phyloP scores from a whole-genome alignment of 2,113 vertebrate genomes.

The Salvelinus namaycush region DNA sequence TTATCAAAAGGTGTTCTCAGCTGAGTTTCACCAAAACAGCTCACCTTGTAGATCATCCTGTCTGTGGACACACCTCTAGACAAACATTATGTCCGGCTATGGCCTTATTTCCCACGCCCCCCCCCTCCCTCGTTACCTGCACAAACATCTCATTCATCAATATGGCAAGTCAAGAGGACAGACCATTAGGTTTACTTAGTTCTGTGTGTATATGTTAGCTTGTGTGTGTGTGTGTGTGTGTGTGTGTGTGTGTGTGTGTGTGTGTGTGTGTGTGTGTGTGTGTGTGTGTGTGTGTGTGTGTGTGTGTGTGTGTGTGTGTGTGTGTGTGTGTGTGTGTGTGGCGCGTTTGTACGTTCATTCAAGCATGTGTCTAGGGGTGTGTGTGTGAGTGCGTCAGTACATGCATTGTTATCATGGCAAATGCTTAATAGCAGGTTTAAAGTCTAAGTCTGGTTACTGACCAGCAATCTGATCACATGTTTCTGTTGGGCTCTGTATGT shows the following conservation, averaged over 20 bases:
- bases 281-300: slow-evolving; percentile 11
- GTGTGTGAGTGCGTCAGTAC: neutral
- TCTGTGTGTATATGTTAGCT: no score
- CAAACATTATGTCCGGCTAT: neutral
- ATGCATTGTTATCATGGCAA: no score
- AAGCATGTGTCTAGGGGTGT: slow-evolving; percentile 2
- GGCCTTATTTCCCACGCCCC: neutral
- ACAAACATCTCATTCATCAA: neutral
- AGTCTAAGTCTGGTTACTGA: no score
- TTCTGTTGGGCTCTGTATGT: no score
- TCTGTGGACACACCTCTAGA: no score
- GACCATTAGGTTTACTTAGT: neutral
- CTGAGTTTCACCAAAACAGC: no score
- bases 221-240: slow-evolving; percentile 12
- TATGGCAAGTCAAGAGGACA: neutral
- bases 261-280: slow-evolving; percentile 12
- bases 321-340: slow-evolving; percentile 10
- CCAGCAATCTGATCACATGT: no score
- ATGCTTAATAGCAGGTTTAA: no score
- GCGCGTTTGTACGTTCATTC: no score
- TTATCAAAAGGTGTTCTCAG: no score
- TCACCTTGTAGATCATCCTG: no score
- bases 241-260: slow-evolving; percentile 10
- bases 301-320: slow-evolving; percentile 4
- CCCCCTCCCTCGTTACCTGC: neutral